A percentile compares a stretch with the other conserved stretches of the same genome.
Evolutionary conservation across 1,140 invertebrate species (phyloP).

Genomic region (Brachystomella parvula): DNA sequence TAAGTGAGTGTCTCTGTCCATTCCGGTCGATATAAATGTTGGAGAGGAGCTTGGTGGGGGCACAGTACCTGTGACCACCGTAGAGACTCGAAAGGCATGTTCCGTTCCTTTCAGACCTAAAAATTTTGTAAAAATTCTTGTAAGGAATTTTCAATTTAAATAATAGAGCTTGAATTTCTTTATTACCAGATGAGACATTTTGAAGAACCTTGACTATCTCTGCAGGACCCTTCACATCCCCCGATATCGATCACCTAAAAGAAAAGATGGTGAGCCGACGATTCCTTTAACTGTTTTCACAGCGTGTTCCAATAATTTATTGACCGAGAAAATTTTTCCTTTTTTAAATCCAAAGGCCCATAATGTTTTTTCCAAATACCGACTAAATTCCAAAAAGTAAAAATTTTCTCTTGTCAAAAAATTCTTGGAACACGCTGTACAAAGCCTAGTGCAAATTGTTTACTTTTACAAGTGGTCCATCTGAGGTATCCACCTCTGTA

Average conservation of each 20-base stretch:
- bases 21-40: slow-evolving; percentile 45
- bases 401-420: too few relatives aligned
- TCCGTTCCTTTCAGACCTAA: slow-evolving; percentile 25
- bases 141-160: background rate
- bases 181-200: slow-evolving; percentile 31
- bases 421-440: too few relatives aligned
- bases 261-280: background rate
- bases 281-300: background rate
- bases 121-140: background rate
- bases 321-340: too few relatives aligned
- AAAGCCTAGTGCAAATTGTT: too few relatives aligned
- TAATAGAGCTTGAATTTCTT: background rate
- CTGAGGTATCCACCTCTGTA: background rate
- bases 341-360: too few relatives aligned
- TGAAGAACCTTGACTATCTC: slow-evolving; percentile 20
- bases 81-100: slow-evolving; percentile 45
- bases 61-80: slow-evolving; percentile 43
- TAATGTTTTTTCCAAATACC: too few relatives aligned
- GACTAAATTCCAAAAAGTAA: too few relatives aligned
- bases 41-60: slow-evolving; percentile 45
- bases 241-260: slow-evolving; percentile 49
- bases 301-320: too few relatives aligned
- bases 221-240: slow-evolving; percentile 46
- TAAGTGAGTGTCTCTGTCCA: slow-evolving; percentile 43
- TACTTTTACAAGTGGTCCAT: background rate